A percentile compares a stretch with the other conserved stretches of the same genome.
Evolutionary conservation across 1,140 invertebrate genomes (phyloP).

Genomic region (Drosophila mojavensis): DNA sequence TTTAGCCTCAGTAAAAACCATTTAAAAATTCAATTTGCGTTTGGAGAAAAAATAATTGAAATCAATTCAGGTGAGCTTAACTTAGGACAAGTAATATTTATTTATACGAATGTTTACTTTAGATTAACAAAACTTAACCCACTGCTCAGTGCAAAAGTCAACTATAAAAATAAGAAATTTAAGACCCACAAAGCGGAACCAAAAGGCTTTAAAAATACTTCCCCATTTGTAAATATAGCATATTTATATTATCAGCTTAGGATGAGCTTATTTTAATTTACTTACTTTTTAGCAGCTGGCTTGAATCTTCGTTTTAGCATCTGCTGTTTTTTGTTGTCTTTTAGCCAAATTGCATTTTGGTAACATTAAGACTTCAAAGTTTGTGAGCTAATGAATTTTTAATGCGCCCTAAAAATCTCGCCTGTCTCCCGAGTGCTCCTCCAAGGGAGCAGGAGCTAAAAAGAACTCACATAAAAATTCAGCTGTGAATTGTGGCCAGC

Average conservation of each 20-base stretch:
- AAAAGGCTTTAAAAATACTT: too few species aligned
- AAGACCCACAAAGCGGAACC: too few species aligned
- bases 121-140: too few species aligned
- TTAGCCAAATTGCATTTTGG: conserved; percentile 27
- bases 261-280: too few species aligned
- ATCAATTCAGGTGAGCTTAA: conserved; percentile 23
- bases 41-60: conserved; percentile 1
- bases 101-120: too few species aligned
- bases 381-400: conserved; percentile 66
- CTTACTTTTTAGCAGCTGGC: neutral
- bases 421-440: conserved; percentile 21
- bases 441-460: conserved; percentile 5
- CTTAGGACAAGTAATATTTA: too few species aligned
- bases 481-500: conserved; percentile 36
- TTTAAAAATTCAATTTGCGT: conserved; percentile 14
- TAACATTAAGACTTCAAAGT: conserved; percentile 25
- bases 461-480: conserved; percentile 64
- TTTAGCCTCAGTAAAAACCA: conserved; percentile 21
- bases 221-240: too few species aligned
- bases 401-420: conserved; percentile 49
- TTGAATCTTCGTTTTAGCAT: neutral
- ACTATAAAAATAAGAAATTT: too few species aligned
- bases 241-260: too few species aligned
- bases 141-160: too few species aligned
- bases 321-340: neutral